Base-by-base conservation (phyloP, 23 tunicate species). In the Pegea sp. region DNA sequence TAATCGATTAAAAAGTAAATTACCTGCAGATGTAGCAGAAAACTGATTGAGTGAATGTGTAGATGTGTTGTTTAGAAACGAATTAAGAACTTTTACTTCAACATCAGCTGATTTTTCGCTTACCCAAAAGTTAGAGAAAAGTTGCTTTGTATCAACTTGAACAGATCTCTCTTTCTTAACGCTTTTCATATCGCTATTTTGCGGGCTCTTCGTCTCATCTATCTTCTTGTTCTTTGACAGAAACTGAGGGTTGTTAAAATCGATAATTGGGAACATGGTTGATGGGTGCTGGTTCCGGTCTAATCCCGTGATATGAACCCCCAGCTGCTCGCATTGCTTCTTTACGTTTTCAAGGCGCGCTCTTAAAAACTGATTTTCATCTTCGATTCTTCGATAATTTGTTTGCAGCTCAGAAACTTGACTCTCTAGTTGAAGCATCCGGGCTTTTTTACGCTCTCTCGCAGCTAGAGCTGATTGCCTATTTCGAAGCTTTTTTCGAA, bases 381-480 rank as follows among this genome's bases (percentile, higher is more conserved):
- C 46, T 38, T 38, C 46, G 13, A 38, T 8, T 8, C 13, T 8
- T 38, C 46, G 46, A 11, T 38, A 16, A 38, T 38, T 38, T 38
- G 11, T 38, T 38, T 38, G 13, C 16, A 38, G 46, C 11, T 38
- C 46, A 2, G 54, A 42, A 2, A 84, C 95, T 58, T 68, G 64
- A 44, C 42, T 62, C 48, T 84, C 95, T 0, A 84, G 60, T 33
- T 84, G 72, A 42, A 84, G 48, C 81, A 84, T 72, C 27, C 86
- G 49, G 1, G 95, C 95, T 58, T 84, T 84, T 64, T 84, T 84
- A 28, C 95, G 69, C 49, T 84, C 95, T 53, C 95, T 62, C 7
- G 95, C 95, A 4, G 95, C 95, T n/a, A 84, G 63, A 20, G 95
- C 95, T 8, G 95, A 84, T 63, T 84, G 95, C 24, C 95, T 56